Conservation (phyloP, 2,797 vertebrate genomes). For the Harpagifer antarcticus region DNA sequence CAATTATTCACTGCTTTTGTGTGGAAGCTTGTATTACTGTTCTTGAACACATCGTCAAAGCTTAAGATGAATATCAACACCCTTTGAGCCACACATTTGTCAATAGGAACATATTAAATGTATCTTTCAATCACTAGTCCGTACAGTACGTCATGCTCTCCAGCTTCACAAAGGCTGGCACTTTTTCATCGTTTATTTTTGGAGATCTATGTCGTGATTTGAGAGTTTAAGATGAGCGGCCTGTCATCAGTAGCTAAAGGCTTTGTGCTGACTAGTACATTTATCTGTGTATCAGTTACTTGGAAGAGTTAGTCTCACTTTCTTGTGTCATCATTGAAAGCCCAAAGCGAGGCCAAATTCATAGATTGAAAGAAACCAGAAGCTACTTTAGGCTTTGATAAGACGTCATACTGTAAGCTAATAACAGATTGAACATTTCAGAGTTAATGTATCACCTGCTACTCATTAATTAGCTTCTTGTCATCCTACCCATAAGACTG, state of each 20-base stretch:
- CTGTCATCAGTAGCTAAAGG: not conserved
- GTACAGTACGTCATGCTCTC: not conserved
- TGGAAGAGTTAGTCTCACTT: not conserved
- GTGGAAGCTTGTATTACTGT: not conserved
- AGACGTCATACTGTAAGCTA: conserved; percentile 23
- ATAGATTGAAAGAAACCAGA: not conserved
- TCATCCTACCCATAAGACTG: conserved; percentile 16
- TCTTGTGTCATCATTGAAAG: not conserved
- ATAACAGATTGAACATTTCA: conserved; percentile 46
- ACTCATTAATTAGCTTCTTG: conserved; percentile 22
- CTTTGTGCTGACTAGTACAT: conserved; percentile 1
- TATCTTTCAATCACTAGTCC: not conserved
- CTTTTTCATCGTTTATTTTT: not conserved
- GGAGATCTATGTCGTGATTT: not conserved
- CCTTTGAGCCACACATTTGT: not conserved
- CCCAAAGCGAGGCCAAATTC: not conserved
- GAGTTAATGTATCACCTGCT: conserved; percentile 29
- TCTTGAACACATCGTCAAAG: not conserved
- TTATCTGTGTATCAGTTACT: not conserved
- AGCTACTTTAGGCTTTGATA: conserved; percentile 13
- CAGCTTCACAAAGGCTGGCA: not conserved
- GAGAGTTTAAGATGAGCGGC: conserved; percentile 1
- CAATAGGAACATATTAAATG: not conserved
- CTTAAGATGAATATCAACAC: not conserved
- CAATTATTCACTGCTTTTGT: not conserved